These are phyloP conservation scores for Tetraneura akinire DNA, from an alignment of 1,140 invertebrate species.

Conservation along the genomic window DNA sequence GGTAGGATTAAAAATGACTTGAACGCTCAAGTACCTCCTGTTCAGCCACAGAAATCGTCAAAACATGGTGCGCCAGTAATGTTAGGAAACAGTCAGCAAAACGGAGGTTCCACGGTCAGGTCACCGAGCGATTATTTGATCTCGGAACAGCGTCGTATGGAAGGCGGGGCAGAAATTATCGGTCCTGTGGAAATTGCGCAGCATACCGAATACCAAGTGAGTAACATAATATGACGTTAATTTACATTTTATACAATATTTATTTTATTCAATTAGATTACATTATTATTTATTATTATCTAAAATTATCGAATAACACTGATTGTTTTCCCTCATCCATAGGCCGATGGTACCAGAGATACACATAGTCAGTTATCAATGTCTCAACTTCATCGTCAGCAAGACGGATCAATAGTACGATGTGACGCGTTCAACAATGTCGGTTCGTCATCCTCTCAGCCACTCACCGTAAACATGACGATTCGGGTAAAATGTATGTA, in stretches of 20 bases:
- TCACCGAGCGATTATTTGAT: slow-evolving; percentile 32
- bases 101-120: not conserved
- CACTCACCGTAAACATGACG: slow-evolving; percentile 38
- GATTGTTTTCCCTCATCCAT: slow-evolving; percentile 34
- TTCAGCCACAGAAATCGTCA: not conserved
- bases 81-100: slow-evolving; percentile 30
- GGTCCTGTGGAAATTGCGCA: slow-evolving; percentile 36
- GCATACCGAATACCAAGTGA: slow-evolving; percentile 52
- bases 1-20: not conserved
- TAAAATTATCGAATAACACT: not conserved
- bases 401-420: slow-evolving; percentile 75
- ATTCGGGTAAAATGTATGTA: slow-evolving; percentile 44
- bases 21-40: not conserved
- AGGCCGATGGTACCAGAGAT: slow-evolving; percentile 75
- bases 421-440: slow-evolving; percentile 83
- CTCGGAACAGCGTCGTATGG: slow-evolving; percentile 26
- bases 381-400: slow-evolving; percentile 74
- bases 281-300: too few relatives aligned
- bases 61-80: slow-evolving; percentile 18
- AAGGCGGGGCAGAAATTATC: slow-evolving; percentile 23
- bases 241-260: not conserved
- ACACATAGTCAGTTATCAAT: slow-evolving; percentile 74
- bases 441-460: slow-evolving; percentile 5
- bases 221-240: not conserved
- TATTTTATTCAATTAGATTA: not conserved